Base-by-base conservation (phyloP, 2,113 vertebrate genomes). In the Chaenocephalus aceratus region DNA sequence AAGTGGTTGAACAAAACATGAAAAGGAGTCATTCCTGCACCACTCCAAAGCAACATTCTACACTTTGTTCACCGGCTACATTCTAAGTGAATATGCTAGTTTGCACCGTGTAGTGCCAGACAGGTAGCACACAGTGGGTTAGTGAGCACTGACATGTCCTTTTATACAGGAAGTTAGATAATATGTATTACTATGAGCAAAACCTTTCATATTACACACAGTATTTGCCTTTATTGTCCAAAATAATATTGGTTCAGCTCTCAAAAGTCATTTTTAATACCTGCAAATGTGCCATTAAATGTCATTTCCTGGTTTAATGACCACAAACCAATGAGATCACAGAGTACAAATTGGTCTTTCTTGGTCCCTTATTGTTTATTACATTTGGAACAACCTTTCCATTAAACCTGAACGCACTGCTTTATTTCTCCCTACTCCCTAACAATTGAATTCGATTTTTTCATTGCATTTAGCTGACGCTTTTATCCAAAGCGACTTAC, bases 231-330 rank as follows among this genome's bases (percentile, higher is more conserved):
- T 56, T 1, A 15, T 30, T 67, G 21, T 62, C 68, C 49, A 57
- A 46, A 30, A 59, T n/a, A 30, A 41, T 41, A 64, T 23, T 44
- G 10, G 5, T 48, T 14, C 56, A 52, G 34, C 53, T 54, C 30
- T 53, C 54, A 81, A 73, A 52, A 45, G n/a, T 78, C 30, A 62
- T 12, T 66, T 45, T 26, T n/a, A 41, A 56, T 41, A 30, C 30
- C n/a, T 53, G 21, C 16, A 9, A 54, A 66, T 54, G 12, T 45
- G 12, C 45, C n/a, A 12, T 59, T 46, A 59, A 3, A 51, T 65
- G 30, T 56, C 16, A 46, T 15, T 8, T 3, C 23, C 3, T 10
- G 10, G 9, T 67, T 56, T 61, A 62, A 51, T 30, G 1, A 30
- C 10, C 11, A 2, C 56, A 16, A 36, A 36, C 4, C 0, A 23